Conservation (phyloP, 2,888 invertebrate genomes). For the Trichopria drosophilae region DNA sequence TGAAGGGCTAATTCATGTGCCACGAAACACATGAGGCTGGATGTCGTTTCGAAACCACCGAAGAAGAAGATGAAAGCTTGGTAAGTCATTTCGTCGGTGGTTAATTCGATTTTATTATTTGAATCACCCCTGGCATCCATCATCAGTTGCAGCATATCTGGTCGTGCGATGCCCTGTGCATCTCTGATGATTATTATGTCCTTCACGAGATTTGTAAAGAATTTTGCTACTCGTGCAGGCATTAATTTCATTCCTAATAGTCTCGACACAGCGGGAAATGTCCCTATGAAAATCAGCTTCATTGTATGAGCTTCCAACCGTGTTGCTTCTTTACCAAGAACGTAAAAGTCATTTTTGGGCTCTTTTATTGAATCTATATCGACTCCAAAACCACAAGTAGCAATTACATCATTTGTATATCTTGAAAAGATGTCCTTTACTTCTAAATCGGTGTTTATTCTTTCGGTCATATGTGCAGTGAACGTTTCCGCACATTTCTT, state of each 20-base stretch:
- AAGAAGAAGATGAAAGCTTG: constrained; percentile 39
- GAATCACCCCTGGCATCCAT: constrained; percentile 56
- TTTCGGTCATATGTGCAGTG: constrained; percentile 26
- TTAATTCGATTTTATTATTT: constrained; percentile 11
- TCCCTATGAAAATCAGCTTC: constrained; percentile 32
- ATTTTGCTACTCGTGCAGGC: constrained; percentile 17
- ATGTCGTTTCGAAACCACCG: constrained; percentile 46
- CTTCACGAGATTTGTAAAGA: constrained; percentile 36
- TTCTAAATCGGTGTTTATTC: not conserved
- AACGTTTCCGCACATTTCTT: constrained; percentile 48
- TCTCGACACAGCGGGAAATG: constrained; percentile 32
- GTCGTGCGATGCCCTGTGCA: constrained; percentile 52
- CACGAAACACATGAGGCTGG: constrained; percentile 39
- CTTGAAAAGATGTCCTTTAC: constrained; percentile 43
- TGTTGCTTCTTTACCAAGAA: constrained; percentile 28
- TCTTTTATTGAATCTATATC: constrained; percentile 42
- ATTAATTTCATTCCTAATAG: constrained; percentile 30
- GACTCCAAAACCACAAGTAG: constrained; percentile 40
- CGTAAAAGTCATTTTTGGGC: constrained; percentile 44
- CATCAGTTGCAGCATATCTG: constrained; percentile 65
- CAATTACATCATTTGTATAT: constrained; percentile 34
- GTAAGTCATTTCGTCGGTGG: constrained; percentile 54
- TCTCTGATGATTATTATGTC: constrained; percentile 38
- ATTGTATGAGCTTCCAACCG: constrained; percentile 19
- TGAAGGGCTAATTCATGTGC: constrained; percentile 40